Percentiles rank a stretch among this genome's conserved stretches.
phyloP scores from a whole-genome alignment of 2,888 invertebrate genomes.

The Laspeyria flexula region DNA sequence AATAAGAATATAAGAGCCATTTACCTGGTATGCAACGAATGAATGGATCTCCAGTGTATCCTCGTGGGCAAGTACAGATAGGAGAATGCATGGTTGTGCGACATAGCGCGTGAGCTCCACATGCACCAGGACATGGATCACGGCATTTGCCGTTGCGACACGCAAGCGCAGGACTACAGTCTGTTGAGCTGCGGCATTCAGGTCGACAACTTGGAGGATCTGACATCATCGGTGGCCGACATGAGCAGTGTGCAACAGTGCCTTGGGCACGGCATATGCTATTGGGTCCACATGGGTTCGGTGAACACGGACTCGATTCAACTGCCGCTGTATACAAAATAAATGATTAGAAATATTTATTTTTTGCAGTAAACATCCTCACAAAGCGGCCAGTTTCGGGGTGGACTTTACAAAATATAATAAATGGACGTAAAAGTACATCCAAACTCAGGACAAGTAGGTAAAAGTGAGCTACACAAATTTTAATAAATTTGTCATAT shows the following conservation, averaged over 20 bases:
- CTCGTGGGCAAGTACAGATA: slow-evolving; percentile 90
- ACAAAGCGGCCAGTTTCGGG: no score
- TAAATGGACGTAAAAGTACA: no score
- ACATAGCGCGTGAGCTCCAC: slow-evolving; percentile 91
- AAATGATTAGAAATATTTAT: slow-evolving; percentile 21
- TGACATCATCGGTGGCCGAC: slow-evolving; percentile 88
- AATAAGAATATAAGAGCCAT: no score
- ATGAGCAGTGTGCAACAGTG: slow-evolving; percentile 89
- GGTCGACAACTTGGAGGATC: slow-evolving; percentile 92
- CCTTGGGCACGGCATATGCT: slow-evolving; percentile 89
- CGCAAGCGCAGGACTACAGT: slow-evolving; percentile 87
- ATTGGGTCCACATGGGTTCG: slow-evolving; percentile 90
- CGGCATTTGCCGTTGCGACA: slow-evolving; percentile 89
- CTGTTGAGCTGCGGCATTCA: slow-evolving; percentile 90
- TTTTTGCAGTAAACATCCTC: no score
- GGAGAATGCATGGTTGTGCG: slow-evolving; percentile 91
- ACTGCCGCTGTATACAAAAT: slow-evolving; percentile 51
- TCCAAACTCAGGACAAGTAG: no score
- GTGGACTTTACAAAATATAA: no score
- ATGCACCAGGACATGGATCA: slow-evolving; percentile 91
- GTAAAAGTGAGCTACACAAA: no score
- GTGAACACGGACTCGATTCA: slow-evolving; percentile 86
- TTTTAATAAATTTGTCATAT: no score
- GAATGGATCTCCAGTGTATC: slow-evolving; percentile 92
- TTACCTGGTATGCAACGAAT: slow-evolving; percentile 87